Conservation (phyloP, 1,140 invertebrate species). For the Magallana gigas region DNA sequence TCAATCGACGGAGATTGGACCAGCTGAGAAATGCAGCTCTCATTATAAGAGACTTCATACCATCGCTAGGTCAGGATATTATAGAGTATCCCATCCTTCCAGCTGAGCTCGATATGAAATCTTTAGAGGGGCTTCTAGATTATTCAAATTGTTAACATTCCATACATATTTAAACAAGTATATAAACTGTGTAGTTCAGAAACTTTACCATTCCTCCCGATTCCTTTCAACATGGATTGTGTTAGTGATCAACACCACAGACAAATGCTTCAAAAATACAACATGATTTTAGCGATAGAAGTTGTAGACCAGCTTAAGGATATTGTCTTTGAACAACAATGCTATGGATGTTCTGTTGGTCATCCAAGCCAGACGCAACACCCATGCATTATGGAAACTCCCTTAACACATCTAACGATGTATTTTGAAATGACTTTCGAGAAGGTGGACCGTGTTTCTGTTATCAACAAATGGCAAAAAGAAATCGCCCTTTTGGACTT, state of each 20-base stretch:
- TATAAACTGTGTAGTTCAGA: neutral
- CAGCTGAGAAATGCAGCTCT: neutral
- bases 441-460: neutral
- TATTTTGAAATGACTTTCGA: neutral
- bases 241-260: neutral
- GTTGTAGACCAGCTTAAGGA: neutral
- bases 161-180: neutral
- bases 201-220: neutral
- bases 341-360: conserved; percentile 25
- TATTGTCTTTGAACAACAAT: neutral
- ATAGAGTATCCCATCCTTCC: neutral
- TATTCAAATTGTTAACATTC: neutral
- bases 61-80: neutral
- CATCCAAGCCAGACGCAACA: conserved; percentile 29
- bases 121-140: conserved; percentile 6
- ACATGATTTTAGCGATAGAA: neutral
- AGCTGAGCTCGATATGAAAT: neutral
- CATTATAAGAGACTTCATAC: neutral
- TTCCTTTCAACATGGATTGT: neutral
- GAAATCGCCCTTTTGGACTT: neutral
- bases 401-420: neutral
- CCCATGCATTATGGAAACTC: neutral
- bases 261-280: neutral
- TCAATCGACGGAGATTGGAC: neutral
- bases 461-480: neutral